phyloP scores from a whole-genome alignment of 2,113 vertebrate genomes.

The Phalacrocorax aristotelis region DNA sequence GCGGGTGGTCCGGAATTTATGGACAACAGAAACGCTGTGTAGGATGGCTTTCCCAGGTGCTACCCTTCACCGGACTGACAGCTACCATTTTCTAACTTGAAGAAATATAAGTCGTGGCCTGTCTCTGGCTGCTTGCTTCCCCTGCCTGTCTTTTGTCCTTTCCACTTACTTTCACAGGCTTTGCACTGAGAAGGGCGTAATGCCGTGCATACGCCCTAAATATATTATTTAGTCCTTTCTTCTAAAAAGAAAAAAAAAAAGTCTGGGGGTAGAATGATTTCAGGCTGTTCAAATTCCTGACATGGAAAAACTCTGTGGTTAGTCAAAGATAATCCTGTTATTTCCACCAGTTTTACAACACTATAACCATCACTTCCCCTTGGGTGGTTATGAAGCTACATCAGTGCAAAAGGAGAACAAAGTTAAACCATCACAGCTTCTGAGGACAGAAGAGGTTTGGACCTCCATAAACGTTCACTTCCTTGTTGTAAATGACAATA shows the following conservation, averaged over 20 bases:
- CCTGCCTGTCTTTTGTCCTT: neutral
- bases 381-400: conserved; percentile 5
- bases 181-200: neutral
- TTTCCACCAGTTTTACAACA: conserved; percentile 52
- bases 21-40: neutral
- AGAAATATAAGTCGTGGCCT: neutral
- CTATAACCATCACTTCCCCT: neutral
- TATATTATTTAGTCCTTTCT: neutral
- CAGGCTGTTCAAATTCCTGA: neutral
- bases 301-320: conserved; percentile 22
- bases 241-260: neutral
- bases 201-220: neutral
- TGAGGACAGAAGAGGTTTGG: neutral
- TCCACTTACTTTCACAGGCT: neutral
- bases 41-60: neutral
- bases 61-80: neutral
- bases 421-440: neutral
- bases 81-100: neutral
- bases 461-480: neutral
- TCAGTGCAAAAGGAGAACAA: neutral
- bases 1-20: neutral
- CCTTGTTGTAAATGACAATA: neutral
- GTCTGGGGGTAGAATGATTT: neutral
- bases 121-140: neutral
- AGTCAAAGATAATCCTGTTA: conserved; percentile 46